These are phyloP conservation scores for Drosophila antonietae DNA, from an alignment of 2,888 invertebrate genomes.

Conservation along the genomic window DNA sequence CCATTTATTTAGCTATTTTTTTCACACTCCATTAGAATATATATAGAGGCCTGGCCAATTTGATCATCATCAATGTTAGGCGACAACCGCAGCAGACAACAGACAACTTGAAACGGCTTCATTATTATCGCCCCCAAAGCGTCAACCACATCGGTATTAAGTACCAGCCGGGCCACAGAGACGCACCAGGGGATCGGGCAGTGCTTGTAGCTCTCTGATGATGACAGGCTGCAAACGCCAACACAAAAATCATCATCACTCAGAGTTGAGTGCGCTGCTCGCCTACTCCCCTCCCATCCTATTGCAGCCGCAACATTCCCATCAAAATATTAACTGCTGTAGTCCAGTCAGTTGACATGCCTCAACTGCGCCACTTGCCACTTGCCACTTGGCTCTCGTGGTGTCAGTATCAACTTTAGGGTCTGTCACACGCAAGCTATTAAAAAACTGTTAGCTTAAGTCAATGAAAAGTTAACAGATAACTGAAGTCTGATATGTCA, in stretches of 20 bases:
- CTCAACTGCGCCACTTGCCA: slow-evolving; percentile 20
- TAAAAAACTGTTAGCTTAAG: slow-evolving; percentile 5
- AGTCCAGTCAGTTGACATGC: slow-evolving; percentile 38
- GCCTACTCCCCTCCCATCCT: neutral
- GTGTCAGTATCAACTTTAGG: slow-evolving; percentile 34
- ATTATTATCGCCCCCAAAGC: slow-evolving; percentile 30
- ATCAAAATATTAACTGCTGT: slow-evolving; percentile 52
- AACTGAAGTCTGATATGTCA: neutral
- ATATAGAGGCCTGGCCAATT: slow-evolving; percentile 32
- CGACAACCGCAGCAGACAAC: slow-evolving; percentile 42
- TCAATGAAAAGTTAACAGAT: neutral
- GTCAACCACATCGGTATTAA: slow-evolving; percentile 14
- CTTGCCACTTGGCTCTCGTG: slow-evolving; percentile 33
- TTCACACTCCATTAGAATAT: slow-evolving; percentile 25
- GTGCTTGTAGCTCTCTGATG: slow-evolving; percentile 34
- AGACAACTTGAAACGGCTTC: slow-evolving; percentile 46
- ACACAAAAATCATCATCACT: slow-evolving; percentile 63
- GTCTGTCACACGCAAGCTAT: slow-evolving; percentile 1
- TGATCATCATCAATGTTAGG: slow-evolving; percentile 45
- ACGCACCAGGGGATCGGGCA: neutral
- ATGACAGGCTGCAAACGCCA: slow-evolving; percentile 57
- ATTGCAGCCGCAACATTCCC: neutral
- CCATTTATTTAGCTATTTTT: slow-evolving; percentile 17
- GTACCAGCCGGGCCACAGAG: slow-evolving; percentile 1
- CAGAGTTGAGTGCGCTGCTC: slow-evolving; percentile 38